Conservation (phyloP, 2,888 invertebrate genomes). For the Orthonevra nobilis region DNA sequence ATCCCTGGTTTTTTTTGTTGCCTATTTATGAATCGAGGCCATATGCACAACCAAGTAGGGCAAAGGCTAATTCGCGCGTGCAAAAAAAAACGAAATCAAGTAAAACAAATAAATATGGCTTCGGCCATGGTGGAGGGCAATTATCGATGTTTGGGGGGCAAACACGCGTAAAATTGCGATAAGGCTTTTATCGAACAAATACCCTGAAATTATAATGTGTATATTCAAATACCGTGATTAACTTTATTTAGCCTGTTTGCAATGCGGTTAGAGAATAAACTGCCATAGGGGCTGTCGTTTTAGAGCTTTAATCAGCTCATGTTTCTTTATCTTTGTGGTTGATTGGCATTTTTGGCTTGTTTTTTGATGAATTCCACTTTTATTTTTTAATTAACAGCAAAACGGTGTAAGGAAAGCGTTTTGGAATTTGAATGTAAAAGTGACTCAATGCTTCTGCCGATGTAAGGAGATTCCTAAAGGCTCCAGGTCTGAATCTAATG, state of each 20-base stretch:
- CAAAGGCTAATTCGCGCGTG: not conserved
- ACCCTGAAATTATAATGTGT: not conserved
- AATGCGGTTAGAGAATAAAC: not conserved
- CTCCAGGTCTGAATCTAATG: no score
- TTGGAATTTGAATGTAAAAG: no score
- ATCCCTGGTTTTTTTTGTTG: not conserved
- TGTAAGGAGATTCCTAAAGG: no score
- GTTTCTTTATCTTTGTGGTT: not conserved
- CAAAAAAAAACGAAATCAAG: no score
- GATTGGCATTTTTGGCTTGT: not conserved
- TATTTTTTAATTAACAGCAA: no score
- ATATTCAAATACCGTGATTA: slow-evolving; percentile 7
- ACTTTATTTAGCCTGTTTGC: not conserved
- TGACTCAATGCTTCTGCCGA: no score
- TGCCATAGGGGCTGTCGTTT: not conserved
- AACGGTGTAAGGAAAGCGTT: no score
- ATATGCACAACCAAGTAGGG: not conserved
- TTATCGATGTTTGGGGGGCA: not conserved
- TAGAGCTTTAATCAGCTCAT: not conserved
- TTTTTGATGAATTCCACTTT: no score
- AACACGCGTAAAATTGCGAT: slow-evolving; percentile 7
- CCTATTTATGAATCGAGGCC: not conserved
- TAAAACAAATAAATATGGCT: no score
- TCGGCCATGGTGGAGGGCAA: no score
- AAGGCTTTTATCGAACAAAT: not conserved